Base-by-base conservation (phyloP, 1,140 invertebrate species). In the Drosophila athabasca region DNA sequence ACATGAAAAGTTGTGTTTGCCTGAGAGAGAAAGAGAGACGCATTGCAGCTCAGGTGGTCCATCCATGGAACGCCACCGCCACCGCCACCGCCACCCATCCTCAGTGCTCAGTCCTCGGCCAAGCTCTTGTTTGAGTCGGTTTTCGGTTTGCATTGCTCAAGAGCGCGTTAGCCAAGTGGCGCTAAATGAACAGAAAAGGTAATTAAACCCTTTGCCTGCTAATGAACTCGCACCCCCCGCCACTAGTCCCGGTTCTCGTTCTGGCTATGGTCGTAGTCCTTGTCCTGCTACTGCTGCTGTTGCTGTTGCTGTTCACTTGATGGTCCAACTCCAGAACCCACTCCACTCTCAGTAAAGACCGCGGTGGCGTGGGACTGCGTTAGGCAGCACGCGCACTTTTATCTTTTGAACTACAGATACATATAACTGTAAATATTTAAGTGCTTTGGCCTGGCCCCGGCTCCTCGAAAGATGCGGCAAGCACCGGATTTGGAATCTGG, bases 171-270 rank as follows among this genome's bases (percentile, higher is more conserved):
- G 84, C 73, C 81, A 89, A 91, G 90, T 91, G 90, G 79, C 80
- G 90, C 90, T 91, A 91, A 91, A 91, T 91, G 90, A 91, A 90
- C 90, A 83, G 87, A 90, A 87, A 83, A 90, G 90, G 90, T 91
- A 91, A 91, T 91, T 91, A 91, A 91, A 91, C 77, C 83, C 90
- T 88, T 90, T 90, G 83, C 77, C 81, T 90, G 82, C 90, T 91
- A 91, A 91, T 91, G 90, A 91, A 90, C 90, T 90, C 75, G 76
- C 68, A 61, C 57, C 46, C 54, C 46, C 43, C 54, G 61, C 49
- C 26, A n/a, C 15, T 13, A 35, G 15, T 31, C 15, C 41, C 59
- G 2, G 24, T 26, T 26, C 24, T 26, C 24, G 8, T 44, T 53
- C 15, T 46, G 29, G 29, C 9, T 9, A 2, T 31, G 11, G 35